A percentile compares a stretch with the other conserved stretches of the same genome.
Conservation (phyloP, 2,797 vertebrate species). For the Somateria mollissima region DNA sequence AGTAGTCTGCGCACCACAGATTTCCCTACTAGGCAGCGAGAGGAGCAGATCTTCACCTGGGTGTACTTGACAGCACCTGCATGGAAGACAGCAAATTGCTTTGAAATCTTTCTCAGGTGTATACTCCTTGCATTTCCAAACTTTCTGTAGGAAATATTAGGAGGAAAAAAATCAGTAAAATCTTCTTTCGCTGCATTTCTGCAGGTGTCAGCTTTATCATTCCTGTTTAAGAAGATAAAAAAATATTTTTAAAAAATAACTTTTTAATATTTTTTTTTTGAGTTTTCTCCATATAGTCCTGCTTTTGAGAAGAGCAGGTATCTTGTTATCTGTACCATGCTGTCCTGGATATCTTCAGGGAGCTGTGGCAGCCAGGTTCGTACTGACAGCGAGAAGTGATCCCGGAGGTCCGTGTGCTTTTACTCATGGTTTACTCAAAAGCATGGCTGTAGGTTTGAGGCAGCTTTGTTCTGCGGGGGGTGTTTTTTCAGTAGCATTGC, state of each 20-base stretch:
- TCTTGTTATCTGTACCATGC: neutral
- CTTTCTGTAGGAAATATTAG: neutral
- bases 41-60: neutral
- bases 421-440: neutral
- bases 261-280: no score
- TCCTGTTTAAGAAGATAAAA: neutral
- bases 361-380: neutral
- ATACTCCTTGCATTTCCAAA: neutral
- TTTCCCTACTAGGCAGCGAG: neutral
- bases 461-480: neutral
- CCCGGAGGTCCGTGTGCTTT: accelerated
- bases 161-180: neutral
- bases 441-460: neutral
- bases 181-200: neutral
- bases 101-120: accelerated
- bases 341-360: neutral
- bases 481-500: neutral
- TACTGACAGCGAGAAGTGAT: accelerated
- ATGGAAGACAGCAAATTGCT: neutral
- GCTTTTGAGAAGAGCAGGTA: neutral
- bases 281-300: neutral
- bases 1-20: neutral
- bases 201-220: neutral
- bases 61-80: neutral
- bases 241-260: no score